Conservation (phyloP, 1,140 invertebrate genomes). For the Micrasema minimum region DNA sequence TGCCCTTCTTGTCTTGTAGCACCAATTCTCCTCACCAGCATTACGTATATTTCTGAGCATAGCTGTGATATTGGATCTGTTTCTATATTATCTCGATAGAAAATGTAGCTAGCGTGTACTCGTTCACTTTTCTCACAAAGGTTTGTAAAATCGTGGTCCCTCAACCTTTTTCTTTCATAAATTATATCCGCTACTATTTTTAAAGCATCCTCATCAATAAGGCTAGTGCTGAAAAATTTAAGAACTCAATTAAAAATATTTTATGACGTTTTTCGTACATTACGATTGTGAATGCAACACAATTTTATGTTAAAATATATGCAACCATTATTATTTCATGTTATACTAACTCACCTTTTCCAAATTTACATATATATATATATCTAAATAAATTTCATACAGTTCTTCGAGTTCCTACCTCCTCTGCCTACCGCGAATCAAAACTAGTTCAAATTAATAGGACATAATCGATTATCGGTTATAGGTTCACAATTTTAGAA, state of each 20-base stretch:
- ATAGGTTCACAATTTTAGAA: too few species aligned
- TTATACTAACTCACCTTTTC: too few species aligned
- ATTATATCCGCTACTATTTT: conserved; percentile 1
- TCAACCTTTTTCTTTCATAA: conserved; percentile 50
- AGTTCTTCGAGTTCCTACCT: too few species aligned
- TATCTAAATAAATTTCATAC: too few species aligned
- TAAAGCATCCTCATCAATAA: conserved; percentile 6
- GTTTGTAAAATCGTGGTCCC: conserved; percentile 58
- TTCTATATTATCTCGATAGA: conserved; percentile 57
- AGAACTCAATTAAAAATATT: conserved; percentile 7
- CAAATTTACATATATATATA: too few species aligned
- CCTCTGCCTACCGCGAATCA: too few species aligned
- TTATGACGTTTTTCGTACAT: too few species aligned
- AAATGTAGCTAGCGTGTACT: conserved; percentile 61
- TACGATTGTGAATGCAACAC: too few species aligned
- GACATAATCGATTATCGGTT: too few species aligned
- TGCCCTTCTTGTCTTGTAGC: conserved; percentile 37
- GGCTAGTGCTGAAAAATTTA: not conserved
- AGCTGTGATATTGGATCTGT: conserved; percentile 35
- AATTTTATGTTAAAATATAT: too few species aligned
- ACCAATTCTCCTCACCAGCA: conserved; percentile 43
- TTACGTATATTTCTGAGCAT: conserved; percentile 40
- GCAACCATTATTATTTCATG: too few species aligned
- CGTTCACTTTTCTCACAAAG: conserved; percentile 59
- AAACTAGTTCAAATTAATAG: too few species aligned